These are phyloP conservation scores for Drosophila ironensis DNA, from an alignment of 1,140 invertebrate species.

Conservation along the genomic window DNA sequence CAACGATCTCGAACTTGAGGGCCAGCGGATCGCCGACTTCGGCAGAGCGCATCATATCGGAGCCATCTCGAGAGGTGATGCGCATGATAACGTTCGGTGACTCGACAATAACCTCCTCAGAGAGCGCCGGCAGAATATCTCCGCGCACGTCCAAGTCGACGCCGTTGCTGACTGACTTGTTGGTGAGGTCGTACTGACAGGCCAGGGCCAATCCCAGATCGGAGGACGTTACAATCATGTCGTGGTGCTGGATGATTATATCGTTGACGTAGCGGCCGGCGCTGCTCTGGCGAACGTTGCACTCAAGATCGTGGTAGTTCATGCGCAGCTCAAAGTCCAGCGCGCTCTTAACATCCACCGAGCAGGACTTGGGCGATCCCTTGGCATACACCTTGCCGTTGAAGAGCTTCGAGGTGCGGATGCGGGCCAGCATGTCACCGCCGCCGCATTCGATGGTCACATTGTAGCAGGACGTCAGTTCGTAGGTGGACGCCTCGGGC, in stretches of 20 bases:
- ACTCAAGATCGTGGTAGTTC: constrained; percentile 95
- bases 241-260: constrained; percentile 96
- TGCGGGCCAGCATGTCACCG: constrained; percentile 95
- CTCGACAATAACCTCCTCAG: constrained; percentile 93
- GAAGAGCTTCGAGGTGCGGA: constrained; percentile 95
- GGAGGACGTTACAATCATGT: constrained; percentile 96
- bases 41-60: constrained; percentile 89
- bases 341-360: constrained; percentile 91
- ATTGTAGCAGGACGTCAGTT: constrained; percentile 96
- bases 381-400: constrained; percentile 97
- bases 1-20: constrained; percentile 94
- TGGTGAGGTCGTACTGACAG: constrained; percentile 96
- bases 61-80: constrained; percentile 89
- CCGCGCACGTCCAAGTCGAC: constrained; percentile 94
- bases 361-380: constrained; percentile 94
- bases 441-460: constrained; percentile 95
- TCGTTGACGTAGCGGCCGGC: constrained; percentile 93
- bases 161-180: constrained; percentile 96
- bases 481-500: constrained; percentile 94
- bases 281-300: constrained; percentile 93
- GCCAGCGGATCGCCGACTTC: constrained; percentile 95
- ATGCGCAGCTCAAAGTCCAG: constrained; percentile 94
- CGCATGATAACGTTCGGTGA: constrained; percentile 98
- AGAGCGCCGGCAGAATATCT: constrained; percentile 90
- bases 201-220: constrained; percentile 95